phyloP scores from a whole-genome alignment of 2,888 invertebrate species.

The Busseola fusca region DNA sequence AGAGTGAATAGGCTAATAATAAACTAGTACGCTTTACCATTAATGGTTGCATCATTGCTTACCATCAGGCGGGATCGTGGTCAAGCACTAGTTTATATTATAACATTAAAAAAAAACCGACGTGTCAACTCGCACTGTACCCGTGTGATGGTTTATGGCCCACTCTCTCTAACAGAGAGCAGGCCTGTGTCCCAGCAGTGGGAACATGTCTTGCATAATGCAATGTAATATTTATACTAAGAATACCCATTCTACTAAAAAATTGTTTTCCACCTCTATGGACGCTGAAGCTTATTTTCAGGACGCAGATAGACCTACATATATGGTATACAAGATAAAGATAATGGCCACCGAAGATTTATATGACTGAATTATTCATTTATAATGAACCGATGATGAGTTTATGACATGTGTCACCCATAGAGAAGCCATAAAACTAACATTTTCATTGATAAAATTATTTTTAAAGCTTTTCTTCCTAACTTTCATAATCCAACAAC shows the following conservation, averaged over 20 bases:
- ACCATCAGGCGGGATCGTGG: too few species aligned
- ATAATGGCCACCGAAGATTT: background rate
- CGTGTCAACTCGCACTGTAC: background rate
- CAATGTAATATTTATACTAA: background rate
- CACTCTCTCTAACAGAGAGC: background rate
- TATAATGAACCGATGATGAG: background rate
- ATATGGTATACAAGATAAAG: background rate
- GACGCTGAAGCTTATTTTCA: background rate
- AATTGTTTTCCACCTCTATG: background rate
- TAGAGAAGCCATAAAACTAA: background rate
- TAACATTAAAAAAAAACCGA: too few species aligned
- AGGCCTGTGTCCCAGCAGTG: background rate
- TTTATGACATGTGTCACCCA: background rate
- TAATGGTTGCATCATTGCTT: too few species aligned
- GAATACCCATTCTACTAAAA: background rate
- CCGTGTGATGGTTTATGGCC: background rate
- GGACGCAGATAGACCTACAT: background rate
- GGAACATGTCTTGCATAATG: background rate
- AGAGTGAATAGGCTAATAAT: too few species aligned
- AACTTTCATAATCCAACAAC: constrained; percentile 31
- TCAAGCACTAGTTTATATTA: too few species aligned
- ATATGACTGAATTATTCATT: background rate
- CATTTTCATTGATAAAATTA: background rate
- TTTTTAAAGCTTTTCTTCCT: constrained; percentile 4
- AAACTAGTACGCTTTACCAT: too few species aligned